Base-by-base conservation (phyloP, 2,888 invertebrate species). In the Diarsia rubi region DNA sequence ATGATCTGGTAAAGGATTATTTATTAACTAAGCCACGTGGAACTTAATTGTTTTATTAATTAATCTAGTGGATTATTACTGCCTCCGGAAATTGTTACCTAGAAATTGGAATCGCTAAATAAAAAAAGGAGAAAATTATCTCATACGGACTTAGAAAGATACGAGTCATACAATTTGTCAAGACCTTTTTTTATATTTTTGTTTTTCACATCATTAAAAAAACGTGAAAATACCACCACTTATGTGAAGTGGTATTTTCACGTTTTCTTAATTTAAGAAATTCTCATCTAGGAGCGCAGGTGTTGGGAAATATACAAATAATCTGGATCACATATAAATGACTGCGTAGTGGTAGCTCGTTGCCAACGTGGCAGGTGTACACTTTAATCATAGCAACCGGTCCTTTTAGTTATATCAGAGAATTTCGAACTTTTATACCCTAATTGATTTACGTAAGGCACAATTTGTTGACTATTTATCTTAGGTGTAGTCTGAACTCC, bases 311-410 rank as follows among this genome's bases (percentile, higher is more conserved):
- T 59, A 57, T 78, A 45, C 27, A 69, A 45, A 44, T 14, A 37
- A 62, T 54, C 37, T 68, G 12, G 37, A 37, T 42, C 52, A 62
- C 31, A 27, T 59, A 75, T 57, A 24, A 21, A 16, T 24, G 12
- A 19, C 45, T 16, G 45, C 44, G 14, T 27, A 14, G 62, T 69
- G 70, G 44, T 21, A 59, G 42, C 19, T 47, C n/a, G 44, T 49
- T 76, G 79, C 75, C 54, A 69, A 69, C 52, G 24, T 14, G 45
- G 12, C 79, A 69, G 75, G 70, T 78, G 70, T 14, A 16, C 52
- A 9, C 21, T 16, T 49, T 27, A 45, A 52, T 54, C 42, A 44
- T 24, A 12, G n/a, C 60, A 62, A 37, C 27, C 14, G 14, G 8
- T 27, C 19, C 19, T 66, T 31, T 49, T 2, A 19, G 63, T 63